Evolutionary conservation across 2,113 vertebrate genomes (phyloP).

Genomic region (Zonotrichia leucophrys): DNA sequence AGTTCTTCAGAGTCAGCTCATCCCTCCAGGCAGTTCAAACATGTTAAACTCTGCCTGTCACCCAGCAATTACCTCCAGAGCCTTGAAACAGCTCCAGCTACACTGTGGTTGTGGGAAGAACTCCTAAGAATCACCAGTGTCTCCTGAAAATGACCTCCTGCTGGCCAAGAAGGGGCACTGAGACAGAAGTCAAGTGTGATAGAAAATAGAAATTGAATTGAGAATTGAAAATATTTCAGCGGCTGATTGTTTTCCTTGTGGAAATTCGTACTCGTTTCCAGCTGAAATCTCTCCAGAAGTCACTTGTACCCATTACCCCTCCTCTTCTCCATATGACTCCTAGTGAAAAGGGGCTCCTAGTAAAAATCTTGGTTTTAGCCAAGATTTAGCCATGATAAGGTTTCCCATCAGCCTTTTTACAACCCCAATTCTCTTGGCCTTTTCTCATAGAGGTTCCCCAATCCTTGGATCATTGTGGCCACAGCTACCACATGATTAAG

Average conservation of each 20-base stretch:
- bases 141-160: not conserved
- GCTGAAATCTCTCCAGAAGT: not conserved
- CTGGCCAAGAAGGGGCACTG: not conserved
- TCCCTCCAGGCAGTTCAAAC: slow-evolving; percentile 18
- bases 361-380: not conserved
- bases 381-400: rapidly evolving
- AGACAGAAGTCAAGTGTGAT: not conserved
- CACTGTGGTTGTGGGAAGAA: not conserved
- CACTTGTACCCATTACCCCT: too few species aligned
- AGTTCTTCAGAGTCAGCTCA: not conserved
- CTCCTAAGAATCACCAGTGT: rapidly evolving
- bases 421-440: not conserved
- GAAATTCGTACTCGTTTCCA: not conserved
- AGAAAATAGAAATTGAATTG: not conserved
- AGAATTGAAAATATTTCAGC: not conserved
- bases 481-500: not conserved
- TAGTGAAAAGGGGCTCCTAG: not conserved
- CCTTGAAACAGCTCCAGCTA: not conserved
- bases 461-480: too few species aligned
- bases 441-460: rapidly evolving
- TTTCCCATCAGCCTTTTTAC: not conserved
- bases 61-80: not conserved
- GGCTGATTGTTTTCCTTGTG: too few species aligned
- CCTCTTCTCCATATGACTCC: rapidly evolving
- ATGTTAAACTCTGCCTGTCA: slow-evolving; percentile 14